phyloP scores from a whole-genome alignment of 2,113 vertebrate genomes.

The Carassius auratus region DNA sequence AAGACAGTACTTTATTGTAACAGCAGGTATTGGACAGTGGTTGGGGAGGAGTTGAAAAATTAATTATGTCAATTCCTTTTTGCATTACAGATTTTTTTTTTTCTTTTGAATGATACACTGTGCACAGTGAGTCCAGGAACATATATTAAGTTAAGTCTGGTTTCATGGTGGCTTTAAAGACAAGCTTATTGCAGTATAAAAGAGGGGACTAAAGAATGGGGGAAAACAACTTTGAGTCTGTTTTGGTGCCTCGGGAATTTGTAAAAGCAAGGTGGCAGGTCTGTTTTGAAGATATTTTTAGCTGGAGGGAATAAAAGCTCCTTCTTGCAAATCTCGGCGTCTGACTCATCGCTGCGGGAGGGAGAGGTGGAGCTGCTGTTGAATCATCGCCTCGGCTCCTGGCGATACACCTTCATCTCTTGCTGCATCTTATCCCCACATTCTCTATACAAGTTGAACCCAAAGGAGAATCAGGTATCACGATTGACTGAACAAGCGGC shows the following conservation, averaged over 20 bases:
- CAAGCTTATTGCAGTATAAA: background rate
- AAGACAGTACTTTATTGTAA: background rate
- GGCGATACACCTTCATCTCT: constrained; percentile 9
- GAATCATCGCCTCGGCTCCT: background rate
- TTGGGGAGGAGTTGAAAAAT: background rate
- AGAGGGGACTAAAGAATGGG: background rate
- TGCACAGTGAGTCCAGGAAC: background rate
- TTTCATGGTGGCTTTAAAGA: background rate
- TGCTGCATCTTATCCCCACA: background rate
- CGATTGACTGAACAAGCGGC: constrained; percentile 8
- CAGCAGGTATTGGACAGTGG: background rate
- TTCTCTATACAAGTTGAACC: background rate
- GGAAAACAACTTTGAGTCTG: background rate
- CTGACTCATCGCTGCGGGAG: constrained; percentile 26
- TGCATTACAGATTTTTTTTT: background rate
- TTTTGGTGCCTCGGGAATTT: background rate
- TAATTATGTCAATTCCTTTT: background rate
- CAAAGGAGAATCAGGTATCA: constrained; percentile 5
- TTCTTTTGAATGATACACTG: background rate
- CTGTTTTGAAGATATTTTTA: constrained; percentile 40
- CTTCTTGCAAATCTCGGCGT: constrained; percentile 30
- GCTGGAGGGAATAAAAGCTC: constrained; percentile 30
- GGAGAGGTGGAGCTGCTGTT: background rate
- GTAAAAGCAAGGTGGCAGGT: constrained; percentile 13
- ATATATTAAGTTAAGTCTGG: background rate